Evolutionary conservation across 2,888 invertebrate genomes (phyloP), one percentile per base, ranked within the genome.

Genomic region (Anodontia alba): DNA sequence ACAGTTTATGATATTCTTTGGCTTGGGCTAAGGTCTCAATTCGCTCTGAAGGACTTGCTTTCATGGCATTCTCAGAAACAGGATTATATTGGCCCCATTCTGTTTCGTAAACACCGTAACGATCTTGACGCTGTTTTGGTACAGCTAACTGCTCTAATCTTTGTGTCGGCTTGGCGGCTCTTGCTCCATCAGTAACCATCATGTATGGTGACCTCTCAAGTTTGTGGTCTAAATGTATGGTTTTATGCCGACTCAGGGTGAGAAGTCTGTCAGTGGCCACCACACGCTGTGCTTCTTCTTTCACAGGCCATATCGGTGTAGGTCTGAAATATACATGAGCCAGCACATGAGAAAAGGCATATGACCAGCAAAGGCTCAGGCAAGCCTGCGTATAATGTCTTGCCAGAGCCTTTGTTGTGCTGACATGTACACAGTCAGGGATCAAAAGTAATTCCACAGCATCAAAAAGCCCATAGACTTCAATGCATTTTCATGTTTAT

Each of bases 241-340:
- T 83, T 74, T 87, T 89, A 54, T 85, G 86, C 51, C 81, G 76
- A 36, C 91, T 87, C 26, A 93, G 87, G 1, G 76, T 49, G 20
- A 79, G 62, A 7, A 92, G 73, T 51, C 93, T 79, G n/a, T 83
- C 86, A 2, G 91, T 83, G 3, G 91, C 82, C 0, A 74, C 76
- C 0, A 89, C 91, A 3, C 82, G 84, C 81, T 83, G 71, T 8
- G 92, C 91, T 5, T 78, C 80, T 10, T 80, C 66, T 12, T 85
- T 88, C 3, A 93, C 92, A 29, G 88, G 89, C 92, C 92, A 92
- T 7, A 91, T 89, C 31, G 93, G 91, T 0, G 90, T 87, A 0
- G 86, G 80, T 78, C 92, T 92, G 87, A 67, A 86, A 84, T 31
- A 76, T 20, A 70, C 70, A 74, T 68, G 20, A 20, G 46, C 46